phyloP scores from a whole-genome alignment of 1,140 invertebrate genomes.

The Galleria mellonella region DNA sequence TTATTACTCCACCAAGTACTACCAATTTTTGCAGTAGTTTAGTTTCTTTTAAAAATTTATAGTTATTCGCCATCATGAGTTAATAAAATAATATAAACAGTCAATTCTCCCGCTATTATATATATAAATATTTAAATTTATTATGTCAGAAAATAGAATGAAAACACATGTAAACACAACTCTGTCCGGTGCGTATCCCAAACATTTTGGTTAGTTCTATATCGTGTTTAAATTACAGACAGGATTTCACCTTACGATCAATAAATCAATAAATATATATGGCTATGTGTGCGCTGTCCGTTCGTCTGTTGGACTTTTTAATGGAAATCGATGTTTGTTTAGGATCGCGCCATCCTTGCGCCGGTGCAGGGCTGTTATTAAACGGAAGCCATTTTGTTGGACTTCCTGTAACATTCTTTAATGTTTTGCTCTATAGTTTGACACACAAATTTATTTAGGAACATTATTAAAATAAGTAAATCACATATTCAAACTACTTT shows the following conservation, averaged over 20 bases:
- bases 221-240: slow-evolving; percentile 62
- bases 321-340: slow-evolving; percentile 71
- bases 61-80: no score
- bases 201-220: slow-evolving; percentile 40
- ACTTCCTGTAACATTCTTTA: slow-evolving; percentile 10
- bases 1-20: no score
- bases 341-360: slow-evolving; percentile 44
- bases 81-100: no score
- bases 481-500: no score
- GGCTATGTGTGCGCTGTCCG: slow-evolving; percentile 27
- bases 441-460: no score
- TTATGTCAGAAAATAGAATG: no score
- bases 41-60: no score
- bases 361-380: slow-evolving; percentile 39
- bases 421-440: slow-evolving; percentile 7
- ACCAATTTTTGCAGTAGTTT: no score
- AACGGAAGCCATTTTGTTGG: slow-evolving; percentile 38
- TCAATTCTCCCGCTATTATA: no score
- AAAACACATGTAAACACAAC: slow-evolving; percentile 44
- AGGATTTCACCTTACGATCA: slow-evolving; percentile 70
- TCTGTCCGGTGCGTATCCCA: slow-evolving; percentile 34
- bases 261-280: slow-evolving; percentile 72
- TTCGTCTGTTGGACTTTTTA: slow-evolving; percentile 42
- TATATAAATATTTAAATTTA: background rate
- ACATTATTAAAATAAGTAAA: no score